phyloP scores from a whole-genome alignment of 2,797 vertebrate genomes.

The Manis crassicaudata region DNA sequence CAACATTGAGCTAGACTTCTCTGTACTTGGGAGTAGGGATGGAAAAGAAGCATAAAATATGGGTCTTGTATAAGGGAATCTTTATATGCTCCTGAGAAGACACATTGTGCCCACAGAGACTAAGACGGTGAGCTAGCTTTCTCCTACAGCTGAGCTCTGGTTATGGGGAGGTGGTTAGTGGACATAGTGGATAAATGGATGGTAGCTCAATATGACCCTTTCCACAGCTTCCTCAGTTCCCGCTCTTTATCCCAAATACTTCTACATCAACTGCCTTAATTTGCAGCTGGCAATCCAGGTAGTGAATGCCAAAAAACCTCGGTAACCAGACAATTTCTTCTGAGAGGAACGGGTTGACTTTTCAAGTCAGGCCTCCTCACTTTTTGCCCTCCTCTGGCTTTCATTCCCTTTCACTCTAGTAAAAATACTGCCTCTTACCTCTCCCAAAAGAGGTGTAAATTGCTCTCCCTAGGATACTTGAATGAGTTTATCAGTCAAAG shows the following conservation, averaged over 20 bases:
- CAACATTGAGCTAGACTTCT: neutral
- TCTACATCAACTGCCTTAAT: neutral
- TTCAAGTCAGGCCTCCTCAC: conserved; percentile 16
- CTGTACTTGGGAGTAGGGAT: neutral
- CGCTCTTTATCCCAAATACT: neutral
- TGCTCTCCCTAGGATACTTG: neutral
- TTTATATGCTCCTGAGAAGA: neutral
- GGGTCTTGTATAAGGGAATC: neutral
- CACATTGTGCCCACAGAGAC: neutral
- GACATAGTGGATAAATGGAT: neutral
- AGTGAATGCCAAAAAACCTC: neutral
- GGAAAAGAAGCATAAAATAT: neutral
- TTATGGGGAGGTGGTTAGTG: neutral
- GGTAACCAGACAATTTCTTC: neutral
- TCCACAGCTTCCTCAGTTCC: neutral
- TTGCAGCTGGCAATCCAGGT: neutral
- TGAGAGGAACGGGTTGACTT: neutral
- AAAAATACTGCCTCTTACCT: conserved; percentile 19
- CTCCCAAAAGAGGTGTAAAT: conserved; percentile 37
- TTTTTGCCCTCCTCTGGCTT: conserved; percentile 1
- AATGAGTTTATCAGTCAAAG: conserved; percentile 40
- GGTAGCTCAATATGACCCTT: neutral
- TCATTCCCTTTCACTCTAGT: conserved; percentile 30
- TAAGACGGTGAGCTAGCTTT: neutral
- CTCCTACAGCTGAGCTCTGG: neutral